Percentiles rank a stretch among this genome's conserved stretches.
phyloP scores from a whole-genome alignment of 1,140 invertebrate genomes.

The Myzus persicae region DNA sequence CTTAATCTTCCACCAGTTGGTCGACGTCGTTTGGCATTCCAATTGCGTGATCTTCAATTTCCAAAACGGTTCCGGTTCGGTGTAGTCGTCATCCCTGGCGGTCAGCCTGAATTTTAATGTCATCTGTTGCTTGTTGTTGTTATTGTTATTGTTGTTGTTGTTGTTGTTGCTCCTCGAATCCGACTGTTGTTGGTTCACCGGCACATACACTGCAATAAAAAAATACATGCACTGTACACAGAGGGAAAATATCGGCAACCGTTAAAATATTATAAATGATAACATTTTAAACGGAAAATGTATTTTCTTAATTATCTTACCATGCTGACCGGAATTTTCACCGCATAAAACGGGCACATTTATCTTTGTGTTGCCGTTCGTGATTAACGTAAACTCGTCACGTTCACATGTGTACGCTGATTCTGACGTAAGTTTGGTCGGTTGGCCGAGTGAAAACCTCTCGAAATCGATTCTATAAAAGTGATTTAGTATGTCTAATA shows the following conservation, averaged over 20 bases:
- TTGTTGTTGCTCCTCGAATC: not conserved
- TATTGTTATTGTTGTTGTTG: not conserved
- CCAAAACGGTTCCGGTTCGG: slow-evolving; percentile 23
- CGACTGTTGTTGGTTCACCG: not conserved
- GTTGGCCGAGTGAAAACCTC: slow-evolving; percentile 37
- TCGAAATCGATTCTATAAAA: slow-evolving; percentile 51
- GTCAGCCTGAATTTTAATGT: slow-evolving; percentile 31
- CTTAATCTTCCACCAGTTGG: slow-evolving; percentile 55
- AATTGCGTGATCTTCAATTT: slow-evolving; percentile 50
- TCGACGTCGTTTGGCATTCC: slow-evolving; percentile 36
- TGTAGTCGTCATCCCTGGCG: slow-evolving; percentile 2
- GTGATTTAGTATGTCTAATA: not conserved
- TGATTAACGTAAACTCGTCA: slow-evolving; percentile 31
- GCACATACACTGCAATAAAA: slow-evolving; percentile 29
- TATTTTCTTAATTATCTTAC: not conserved
- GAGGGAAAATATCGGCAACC: not conserved
- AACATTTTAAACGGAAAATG: not conserved
- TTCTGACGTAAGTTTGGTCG: not conserved
- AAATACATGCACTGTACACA: not conserved
- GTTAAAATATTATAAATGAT: not conserved
- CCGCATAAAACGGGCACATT: slow-evolving; percentile 35
- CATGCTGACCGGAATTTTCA: slow-evolving; percentile 52
- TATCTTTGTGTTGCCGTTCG: slow-evolving; percentile 20
- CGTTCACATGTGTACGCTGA: slow-evolving; percentile 41
- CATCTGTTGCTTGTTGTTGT: not conserved